Evolutionary conservation across 2,797 vertebrate species (phyloP).

Genomic region (Megaceryle alcyon): DNA sequence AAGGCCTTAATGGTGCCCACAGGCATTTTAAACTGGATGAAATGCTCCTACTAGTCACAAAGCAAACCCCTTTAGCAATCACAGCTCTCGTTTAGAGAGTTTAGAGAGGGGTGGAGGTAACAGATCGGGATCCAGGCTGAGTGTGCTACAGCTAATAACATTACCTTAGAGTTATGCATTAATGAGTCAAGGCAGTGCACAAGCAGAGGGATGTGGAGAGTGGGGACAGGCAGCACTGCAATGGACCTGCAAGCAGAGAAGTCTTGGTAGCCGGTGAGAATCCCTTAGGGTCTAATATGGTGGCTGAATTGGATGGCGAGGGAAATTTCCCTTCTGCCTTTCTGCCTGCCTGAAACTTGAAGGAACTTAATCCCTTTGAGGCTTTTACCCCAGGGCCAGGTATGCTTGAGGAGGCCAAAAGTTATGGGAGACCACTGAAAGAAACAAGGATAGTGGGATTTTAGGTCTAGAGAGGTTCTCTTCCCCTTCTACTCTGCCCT

Average conservation of each 20-base stretch:
- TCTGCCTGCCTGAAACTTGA: neutral
- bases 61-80: neutral
- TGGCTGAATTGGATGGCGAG: neutral
- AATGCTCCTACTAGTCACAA: neutral
- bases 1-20: neutral
- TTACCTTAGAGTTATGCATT: neutral
- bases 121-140: neutral
- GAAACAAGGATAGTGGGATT: neutral
- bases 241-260: neutral
- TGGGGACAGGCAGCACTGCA: rapidly evolving
- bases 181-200: neutral
- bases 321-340: neutral
- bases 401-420: neutral
- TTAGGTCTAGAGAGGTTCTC: too few relatives aligned
- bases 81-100: neutral
- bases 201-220: neutral
- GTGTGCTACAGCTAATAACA: neutral
- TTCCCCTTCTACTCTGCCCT: too few relatives aligned
- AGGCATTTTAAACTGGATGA: neutral
- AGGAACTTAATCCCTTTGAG: neutral
- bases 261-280: neutral
- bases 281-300: neutral
- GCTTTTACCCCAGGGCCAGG: neutral
- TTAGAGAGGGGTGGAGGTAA: neutral
- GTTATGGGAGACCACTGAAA: neutral